Conservation (phyloP, 2,888 invertebrate genomes). For the Hypena proboscidalis region DNA sequence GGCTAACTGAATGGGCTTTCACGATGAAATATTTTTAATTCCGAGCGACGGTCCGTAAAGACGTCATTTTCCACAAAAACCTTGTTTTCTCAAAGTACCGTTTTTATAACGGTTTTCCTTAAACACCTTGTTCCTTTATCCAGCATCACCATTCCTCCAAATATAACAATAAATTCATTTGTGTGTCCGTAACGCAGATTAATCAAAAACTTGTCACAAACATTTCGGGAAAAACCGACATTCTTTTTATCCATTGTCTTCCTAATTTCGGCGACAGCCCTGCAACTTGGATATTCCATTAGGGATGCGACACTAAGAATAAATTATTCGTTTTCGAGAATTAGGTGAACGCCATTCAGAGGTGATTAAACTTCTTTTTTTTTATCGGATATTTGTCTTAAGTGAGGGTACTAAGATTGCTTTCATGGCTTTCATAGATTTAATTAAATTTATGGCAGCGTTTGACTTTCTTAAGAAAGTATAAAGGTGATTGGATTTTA, state of each 20-base stretch:
- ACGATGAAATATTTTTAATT: too few species aligned
- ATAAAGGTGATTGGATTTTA: conserved; percentile 1
- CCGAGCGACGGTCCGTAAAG: too few species aligned
- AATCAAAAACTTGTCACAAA: conserved; percentile 49
- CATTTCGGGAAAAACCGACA: conserved; percentile 39
- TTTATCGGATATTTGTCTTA: conserved; percentile 34
- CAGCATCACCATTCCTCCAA: conserved; percentile 28
- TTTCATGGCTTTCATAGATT: conserved; percentile 14
- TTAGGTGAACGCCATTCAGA: conserved; percentile 49
- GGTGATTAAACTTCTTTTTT: conserved; percentile 46
- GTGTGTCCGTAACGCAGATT: conserved; percentile 37
- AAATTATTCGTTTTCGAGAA: conserved; percentile 54
- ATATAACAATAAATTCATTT: conserved; percentile 46
- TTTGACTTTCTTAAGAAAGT: conserved; percentile 1
- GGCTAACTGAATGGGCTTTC: too few species aligned
- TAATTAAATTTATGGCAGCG: conserved; percentile 11
- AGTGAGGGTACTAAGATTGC: conserved; percentile 17
- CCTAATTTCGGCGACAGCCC: conserved; percentile 41
- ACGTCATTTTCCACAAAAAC: too few species aligned
- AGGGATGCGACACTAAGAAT: conserved; percentile 53
- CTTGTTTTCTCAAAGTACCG: background rate
- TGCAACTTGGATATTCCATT: conserved; percentile 60
- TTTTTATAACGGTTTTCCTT: background rate
- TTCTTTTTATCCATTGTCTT: conserved; percentile 45
- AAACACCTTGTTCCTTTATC: conserved; percentile 19